Evolutionary conservation across 2,888 invertebrate genomes (phyloP), one percentile per base, ranked within the genome.

Genomic region (Saturnia japonica): DNA sequence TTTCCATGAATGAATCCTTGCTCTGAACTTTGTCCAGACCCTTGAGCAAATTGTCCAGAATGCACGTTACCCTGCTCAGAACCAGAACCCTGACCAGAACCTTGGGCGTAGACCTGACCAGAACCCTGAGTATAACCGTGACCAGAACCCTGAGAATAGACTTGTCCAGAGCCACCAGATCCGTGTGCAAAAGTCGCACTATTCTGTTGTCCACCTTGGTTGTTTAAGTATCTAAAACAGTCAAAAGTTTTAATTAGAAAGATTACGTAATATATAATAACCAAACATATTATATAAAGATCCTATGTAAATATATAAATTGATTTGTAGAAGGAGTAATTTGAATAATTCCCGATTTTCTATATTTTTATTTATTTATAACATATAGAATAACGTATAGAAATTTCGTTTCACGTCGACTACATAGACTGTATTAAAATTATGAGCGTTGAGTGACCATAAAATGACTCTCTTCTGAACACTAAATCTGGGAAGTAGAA

Each of bases 1-100:
- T 89, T 85, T 1, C 90, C 88, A 70, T 91, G 92, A 12, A 91
- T 86, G 71, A 93, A 93, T 1, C 84, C 87, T 78, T 87, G 89
- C 0, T 74, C 72, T 11, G 75, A 74, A 22, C 81, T 80, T 57
- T 78, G 79, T 19, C 71, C 68, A 14, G 78, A 74, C 3, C 78
- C 77, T 62, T 76, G 76, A 19, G 67, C 70, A 64, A 72, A 74
- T 25, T 71, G 71, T 9, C 67, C 69, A n/a, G 57, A 66, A 16
- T 71, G 28, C 60, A 45, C 25, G 42, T 71, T 69, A 19, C 57
- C 42, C 8, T 68, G 45, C 9, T 60, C 67, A 54, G 75, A 74
- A 16, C 76, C 73, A 43, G 43, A 43, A 12, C 25, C 34, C n/a
- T 64, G 51, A 12, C 71, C 74, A 22, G 75, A 73, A 8, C 73